Evolutionary conservation across 1,140 invertebrate genomes (phyloP).

Genomic region (Drosophila navojoa): DNA sequence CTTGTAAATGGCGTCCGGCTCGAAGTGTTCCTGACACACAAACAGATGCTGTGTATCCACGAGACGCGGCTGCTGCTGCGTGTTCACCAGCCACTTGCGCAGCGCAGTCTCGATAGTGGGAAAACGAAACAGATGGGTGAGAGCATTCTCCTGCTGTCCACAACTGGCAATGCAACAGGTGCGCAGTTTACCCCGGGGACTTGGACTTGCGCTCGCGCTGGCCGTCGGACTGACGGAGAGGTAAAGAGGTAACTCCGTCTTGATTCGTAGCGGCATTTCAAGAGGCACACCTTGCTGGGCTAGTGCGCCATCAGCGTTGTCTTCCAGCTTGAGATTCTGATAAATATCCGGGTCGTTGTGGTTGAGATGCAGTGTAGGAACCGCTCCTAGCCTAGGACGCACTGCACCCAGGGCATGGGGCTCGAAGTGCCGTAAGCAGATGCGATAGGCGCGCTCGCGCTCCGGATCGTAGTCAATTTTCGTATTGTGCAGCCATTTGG

Average conservation of each 20-base stretch:
- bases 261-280: constrained; percentile 39
- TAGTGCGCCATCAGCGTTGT: too few relatives aligned
- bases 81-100: constrained; percentile 69
- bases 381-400: constrained; percentile 54
- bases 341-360: constrained; percentile 60
- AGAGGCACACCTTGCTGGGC: background rate
- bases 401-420: constrained; percentile 43
- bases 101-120: constrained; percentile 48
- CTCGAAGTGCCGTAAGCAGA: constrained; percentile 73
- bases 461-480: constrained; percentile 46
- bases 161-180: constrained; percentile 67
- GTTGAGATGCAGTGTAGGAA: constrained; percentile 65
- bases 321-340: constrained; percentile 33
- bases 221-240: constrained; percentile 32
- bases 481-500: constrained; percentile 64
- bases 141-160: constrained; percentile 34
- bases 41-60: constrained; percentile 54
- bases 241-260: constrained; percentile 38
- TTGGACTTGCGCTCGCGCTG: constrained; percentile 52
- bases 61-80: constrained; percentile 57
- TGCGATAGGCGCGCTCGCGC: constrained; percentile 50
- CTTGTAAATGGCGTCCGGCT: constrained; percentile 64
- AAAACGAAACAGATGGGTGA: constrained; percentile 57
- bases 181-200: constrained; percentile 55
- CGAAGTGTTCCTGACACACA: constrained; percentile 71